Conservation (phyloP, 2,113 vertebrate species). For the Budorcas taxicolor region DNA sequence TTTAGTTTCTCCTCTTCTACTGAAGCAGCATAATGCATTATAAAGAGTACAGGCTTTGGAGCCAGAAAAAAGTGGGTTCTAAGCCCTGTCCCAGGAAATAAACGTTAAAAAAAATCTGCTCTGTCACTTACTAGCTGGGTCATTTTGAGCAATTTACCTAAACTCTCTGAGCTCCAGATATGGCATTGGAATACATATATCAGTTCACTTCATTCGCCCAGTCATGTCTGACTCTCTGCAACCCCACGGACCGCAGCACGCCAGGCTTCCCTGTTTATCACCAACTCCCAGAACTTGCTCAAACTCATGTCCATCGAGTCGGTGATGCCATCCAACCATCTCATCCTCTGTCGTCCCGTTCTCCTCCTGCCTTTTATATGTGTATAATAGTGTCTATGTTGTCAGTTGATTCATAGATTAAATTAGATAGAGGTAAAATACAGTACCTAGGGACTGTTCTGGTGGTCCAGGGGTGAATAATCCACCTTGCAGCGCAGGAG, state of each 20-base stretch:
- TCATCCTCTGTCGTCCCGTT: not conserved
- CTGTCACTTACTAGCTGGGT: not conserved
- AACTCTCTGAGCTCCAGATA: not conserved
- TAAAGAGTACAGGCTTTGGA: not conserved
- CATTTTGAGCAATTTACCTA: not conserved
- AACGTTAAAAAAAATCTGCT: not conserved
- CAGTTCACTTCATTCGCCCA: not conserved
- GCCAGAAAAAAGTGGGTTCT: not conserved
- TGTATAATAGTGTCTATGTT: not conserved
- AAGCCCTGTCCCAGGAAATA: not conserved
- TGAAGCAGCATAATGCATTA: not conserved
- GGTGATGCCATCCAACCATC: not conserved
- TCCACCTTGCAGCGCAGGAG: not conserved
- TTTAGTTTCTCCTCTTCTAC: not conserved
- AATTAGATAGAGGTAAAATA: not conserved
- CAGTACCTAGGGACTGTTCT: not conserved
- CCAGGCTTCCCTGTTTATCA: not conserved
- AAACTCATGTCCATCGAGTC: not conserved
- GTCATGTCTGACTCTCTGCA: not conserved
- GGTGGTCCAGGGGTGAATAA: not conserved
- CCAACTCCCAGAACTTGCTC: not conserved
- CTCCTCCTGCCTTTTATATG: not conserved
- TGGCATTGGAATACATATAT: not conserved
- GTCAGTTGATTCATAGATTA: not conserved
- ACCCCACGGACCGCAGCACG: not conserved